Percentiles rank a stretch among this genome's conserved stretches.
Evolutionary conservation across 2,888 invertebrate genomes (phyloP).

Genomic region (Chrysotoxum bicinctum): DNA sequence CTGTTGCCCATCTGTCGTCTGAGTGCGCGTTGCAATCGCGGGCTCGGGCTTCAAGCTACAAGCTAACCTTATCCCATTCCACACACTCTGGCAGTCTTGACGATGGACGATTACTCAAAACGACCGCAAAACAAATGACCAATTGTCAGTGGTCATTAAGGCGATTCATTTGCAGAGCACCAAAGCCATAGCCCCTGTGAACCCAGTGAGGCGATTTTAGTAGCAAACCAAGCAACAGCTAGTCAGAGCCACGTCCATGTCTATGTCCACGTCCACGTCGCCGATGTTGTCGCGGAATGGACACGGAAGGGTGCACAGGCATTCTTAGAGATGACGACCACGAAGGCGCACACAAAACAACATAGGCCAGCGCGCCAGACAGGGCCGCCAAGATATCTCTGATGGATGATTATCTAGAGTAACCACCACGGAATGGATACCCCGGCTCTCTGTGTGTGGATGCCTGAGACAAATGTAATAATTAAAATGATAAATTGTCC

Average conservation of each 20-base stretch:
- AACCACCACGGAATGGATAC: constrained; percentile 51
- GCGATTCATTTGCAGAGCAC: constrained; percentile 71
- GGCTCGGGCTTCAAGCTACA: constrained; percentile 19
- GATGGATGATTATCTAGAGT: constrained; percentile 71
- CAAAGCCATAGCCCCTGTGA: constrained; percentile 65
- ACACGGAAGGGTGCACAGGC: constrained; percentile 66
- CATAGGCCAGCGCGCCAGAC: constrained; percentile 32
- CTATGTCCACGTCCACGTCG: constrained; percentile 12
- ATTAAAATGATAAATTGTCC: constrained; percentile 70
- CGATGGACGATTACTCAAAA: constrained; percentile 71
- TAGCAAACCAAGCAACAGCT: constrained; percentile 38
- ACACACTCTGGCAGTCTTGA: constrained; percentile 49
- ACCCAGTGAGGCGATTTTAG: constrained; percentile 61
- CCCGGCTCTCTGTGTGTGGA: constrained; percentile 28
- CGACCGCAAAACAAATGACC: constrained; percentile 71
- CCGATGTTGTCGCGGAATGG: constrained; percentile 26
- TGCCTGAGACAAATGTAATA: constrained; percentile 68
- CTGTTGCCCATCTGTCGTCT: constrained; percentile 68
- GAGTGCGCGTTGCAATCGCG: constrained; percentile 55
- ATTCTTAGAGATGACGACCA: constrained; percentile 17
- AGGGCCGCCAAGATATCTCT: constrained; percentile 63
- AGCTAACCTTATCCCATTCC: constrained; percentile 35
- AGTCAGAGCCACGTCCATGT: background rate
- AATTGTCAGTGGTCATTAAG: constrained; percentile 73
- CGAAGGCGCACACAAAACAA: constrained; percentile 8